Base-by-base conservation (phyloP, 2,888 invertebrate genomes). In the Andrena fulva region DNA sequence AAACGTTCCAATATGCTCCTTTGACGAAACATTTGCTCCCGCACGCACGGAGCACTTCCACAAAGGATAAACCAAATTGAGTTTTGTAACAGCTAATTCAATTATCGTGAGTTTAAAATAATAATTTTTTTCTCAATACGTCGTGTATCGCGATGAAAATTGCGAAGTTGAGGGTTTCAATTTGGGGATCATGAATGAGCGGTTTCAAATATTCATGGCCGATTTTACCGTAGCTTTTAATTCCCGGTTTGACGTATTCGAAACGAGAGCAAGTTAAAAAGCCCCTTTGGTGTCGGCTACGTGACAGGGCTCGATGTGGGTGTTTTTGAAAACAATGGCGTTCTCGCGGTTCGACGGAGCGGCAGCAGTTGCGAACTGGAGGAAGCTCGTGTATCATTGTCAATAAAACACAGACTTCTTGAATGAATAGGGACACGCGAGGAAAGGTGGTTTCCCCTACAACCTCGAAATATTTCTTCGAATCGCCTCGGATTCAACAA, bases 21-120 rank as follows among this genome's bases (percentile, higher is more conserved):
- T 79, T 69, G 62, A 63, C 16, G 8, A 10, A 27, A 78, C 12
- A 20, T 31, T 52, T 16, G 42, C 33, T 24, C 24, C 16, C 33
- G n/a, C 5, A 0, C 16, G 42, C 33, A 64, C 10, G 24, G 10
- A 3, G 29, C 4, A 29, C 4, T 35, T 33, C 31, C 33, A 3
- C 27, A 20, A 35, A 10, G 6, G 10, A 8, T 29, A 4, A 16
- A 10, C 35, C 3, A 62, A 31, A 62, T 76, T 54, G 12, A 42
- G 31, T 67, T 62, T 54, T 67, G 16, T 27, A 27, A 6, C n/a
- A 10, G 31, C 5, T 10, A 52, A 52, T 29, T 35, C 35, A 20
- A 24, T 20, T 20, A 59, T 66, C 33, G 50, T n/a, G 4, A n/a
- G 12, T 31, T 29, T 16, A 48, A 60, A 29, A 2, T 59, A 35